These are phyloP conservation scores for Huso huso DNA, from an alignment of 2,797 vertebrate genomes.

Conservation along the genomic window DNA sequence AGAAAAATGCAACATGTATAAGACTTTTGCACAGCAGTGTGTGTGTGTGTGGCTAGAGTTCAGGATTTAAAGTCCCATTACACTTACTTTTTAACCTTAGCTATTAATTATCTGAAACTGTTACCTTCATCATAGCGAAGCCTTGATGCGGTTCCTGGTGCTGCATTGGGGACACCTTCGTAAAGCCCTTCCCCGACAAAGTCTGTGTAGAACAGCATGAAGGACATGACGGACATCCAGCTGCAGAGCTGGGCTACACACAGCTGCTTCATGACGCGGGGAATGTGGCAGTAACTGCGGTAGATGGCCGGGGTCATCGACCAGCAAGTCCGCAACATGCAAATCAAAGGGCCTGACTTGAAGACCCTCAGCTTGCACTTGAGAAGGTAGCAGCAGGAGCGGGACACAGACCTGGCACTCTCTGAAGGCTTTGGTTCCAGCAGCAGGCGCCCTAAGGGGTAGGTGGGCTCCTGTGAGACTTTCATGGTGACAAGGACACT, in stretches of 20 bases:
- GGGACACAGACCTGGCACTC: conserved; percentile 30
- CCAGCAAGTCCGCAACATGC: conserved; percentile 57
- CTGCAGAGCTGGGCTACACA: conserved; percentile 68
- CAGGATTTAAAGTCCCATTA: no score
- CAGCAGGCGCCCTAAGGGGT: conserved; percentile 11
- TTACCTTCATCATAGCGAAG: conserved; percentile 67
- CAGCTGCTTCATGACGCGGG: conserved; percentile 60
- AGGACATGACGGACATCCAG: conserved; percentile 73
- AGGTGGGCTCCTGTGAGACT: conserved; percentile 49
- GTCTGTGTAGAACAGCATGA: conserved; percentile 75
- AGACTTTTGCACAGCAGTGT: no score
- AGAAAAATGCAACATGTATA: no score
- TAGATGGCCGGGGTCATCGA: conserved; percentile 62
- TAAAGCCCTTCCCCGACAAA: conserved; percentile 70
- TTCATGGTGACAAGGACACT: conserved; percentile 69
- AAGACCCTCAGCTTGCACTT: conserved; percentile 50
- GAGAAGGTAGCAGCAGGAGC: conserved; percentile 50
- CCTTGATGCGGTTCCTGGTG: conserved; percentile 49
- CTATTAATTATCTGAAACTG: conserved; percentile 13
- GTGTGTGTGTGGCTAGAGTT: no score
- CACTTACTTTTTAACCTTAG: no score
- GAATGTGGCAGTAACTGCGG: conserved; percentile 64
- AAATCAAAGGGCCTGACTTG: conserved; percentile 51
- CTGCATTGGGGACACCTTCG: conserved; percentile 59
- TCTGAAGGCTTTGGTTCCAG: conserved; percentile 33